Base-by-base conservation (phyloP, 2,113 vertebrate genomes). In the Seriola quinqueradiata region DNA sequence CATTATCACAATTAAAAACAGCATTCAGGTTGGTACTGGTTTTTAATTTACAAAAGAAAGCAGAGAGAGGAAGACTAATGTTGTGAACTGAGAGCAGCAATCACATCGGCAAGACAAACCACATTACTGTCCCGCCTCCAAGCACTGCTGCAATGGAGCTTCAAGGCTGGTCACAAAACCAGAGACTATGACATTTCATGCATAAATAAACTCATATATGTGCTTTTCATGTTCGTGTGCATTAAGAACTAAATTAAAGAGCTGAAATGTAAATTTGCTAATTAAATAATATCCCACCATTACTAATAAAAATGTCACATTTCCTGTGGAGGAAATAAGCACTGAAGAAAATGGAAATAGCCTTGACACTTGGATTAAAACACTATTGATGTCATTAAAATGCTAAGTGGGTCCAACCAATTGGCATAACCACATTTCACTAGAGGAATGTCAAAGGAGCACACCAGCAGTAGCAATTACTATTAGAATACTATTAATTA, bases 1-100 rank as follows among this genome's bases (percentile, higher is more conserved):
- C 92, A 94, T 95, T 93, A 95, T 90, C 79, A 87, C 91, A 90
- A 94, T 95, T 95, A 93, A 94, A 93, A 87, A 90, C 90, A 79
- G 75, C 86, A 78, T 58, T 88, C 36, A 23, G 77, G 71, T 82
- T 59, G 55, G 57, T 89, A 88, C 85, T 91, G 79, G 84, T 89
- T 93, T 94, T 94, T 87, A 91, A 90, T 88, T 92, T 88, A 77
- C 73, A 89, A 83, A 87, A 76, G 87, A 88, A 90, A 78, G 87
- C 83, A 79, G 82, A 59, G 77, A 88, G 91, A 88, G 86, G 81
- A 92, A 93, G 93, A 92, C 87, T 90, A 89, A 94, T 93, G 92
- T 54, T 79, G 82, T 74, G 68, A 77, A 79, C 73, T 13, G 54
- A 84, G 87, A 50, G 2, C 85, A 87, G 84, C 46, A 82, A 92